Conservation (phyloP, 2,113 vertebrate species). For the Accipiter cooperii region DNA sequence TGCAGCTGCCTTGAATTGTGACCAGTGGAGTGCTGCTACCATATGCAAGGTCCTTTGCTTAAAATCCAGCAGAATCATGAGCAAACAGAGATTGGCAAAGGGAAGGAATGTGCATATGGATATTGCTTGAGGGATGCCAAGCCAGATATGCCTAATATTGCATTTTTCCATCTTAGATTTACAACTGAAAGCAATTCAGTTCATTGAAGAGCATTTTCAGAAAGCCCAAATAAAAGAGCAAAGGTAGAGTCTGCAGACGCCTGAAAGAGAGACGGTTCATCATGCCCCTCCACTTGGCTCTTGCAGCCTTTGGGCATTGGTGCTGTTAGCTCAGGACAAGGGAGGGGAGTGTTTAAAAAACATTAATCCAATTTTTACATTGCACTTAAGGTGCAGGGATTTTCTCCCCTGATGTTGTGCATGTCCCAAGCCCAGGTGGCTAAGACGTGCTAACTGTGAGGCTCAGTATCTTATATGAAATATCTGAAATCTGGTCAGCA, state of each 20-base stretch:
- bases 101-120: not conserved
- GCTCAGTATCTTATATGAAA: not conserved
- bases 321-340: not conserved
- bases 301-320: not conserved
- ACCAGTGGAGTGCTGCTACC: not conserved
- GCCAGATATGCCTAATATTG: not conserved
- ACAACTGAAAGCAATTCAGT: not conserved
- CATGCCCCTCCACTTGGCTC: not conserved
- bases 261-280: not conserved
- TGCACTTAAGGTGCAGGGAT: not conserved
- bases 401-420: not conserved
- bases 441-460: not conserved
- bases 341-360: not conserved
- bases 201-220: not conserved
- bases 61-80: not conserved
- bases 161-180: not conserved
- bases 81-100: not conserved
- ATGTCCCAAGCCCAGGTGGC: not conserved
- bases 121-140: not conserved
- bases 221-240: not conserved
- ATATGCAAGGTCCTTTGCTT: not conserved
- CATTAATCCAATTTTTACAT: not conserved
- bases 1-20: slow-evolving; percentile 14
- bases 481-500: not conserved
- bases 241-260: not conserved